A percentile compares a stretch with the other conserved stretches of the same genome.
These are phyloP conservation scores for Cyprinella venusta DNA, from an alignment of 2,797 vertebrate species.

Conservation along the genomic window DNA sequence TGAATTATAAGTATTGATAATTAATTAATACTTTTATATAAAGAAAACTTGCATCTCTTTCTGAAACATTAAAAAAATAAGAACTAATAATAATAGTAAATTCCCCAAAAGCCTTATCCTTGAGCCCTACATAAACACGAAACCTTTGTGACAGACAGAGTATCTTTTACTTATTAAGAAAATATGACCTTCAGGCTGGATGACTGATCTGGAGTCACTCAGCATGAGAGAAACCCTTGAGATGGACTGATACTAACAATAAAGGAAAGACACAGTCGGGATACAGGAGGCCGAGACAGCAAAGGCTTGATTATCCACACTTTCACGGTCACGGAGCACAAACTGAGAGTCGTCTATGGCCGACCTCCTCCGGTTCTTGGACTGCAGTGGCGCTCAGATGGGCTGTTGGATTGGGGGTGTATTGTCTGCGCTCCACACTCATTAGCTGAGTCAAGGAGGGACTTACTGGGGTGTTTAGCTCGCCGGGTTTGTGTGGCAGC, in stretches of 20 bases:
- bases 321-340: constrained; percentile 54
- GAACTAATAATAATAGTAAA: not conserved
- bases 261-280: constrained; percentile 38
- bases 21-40: not conserved
- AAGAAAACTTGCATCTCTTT: not conserved
- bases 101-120: not conserved
- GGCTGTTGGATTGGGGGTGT: constrained; percentile 59
- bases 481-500: constrained; percentile 59
- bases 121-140: not conserved
- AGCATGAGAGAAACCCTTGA: constrained; percentile 32
- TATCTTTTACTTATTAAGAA: constrained; percentile 33
- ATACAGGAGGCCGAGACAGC: constrained; percentile 43
- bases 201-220: constrained; percentile 38
- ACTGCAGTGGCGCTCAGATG: constrained; percentile 57
- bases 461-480: constrained; percentile 63
- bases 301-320: constrained; percentile 59
- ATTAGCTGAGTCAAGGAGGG: constrained; percentile 67
- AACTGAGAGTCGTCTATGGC: constrained; percentile 56
- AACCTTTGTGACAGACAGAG: not conserved
- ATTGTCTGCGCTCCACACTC: constrained; percentile 65
- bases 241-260: constrained; percentile 43
- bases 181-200: constrained; percentile 47
- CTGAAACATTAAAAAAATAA: not conserved
- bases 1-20: not conserved
- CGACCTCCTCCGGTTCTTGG: constrained; percentile 59